Conservation (phyloP, 1,140 invertebrate species). For the Drosophila setifemur region DNA sequence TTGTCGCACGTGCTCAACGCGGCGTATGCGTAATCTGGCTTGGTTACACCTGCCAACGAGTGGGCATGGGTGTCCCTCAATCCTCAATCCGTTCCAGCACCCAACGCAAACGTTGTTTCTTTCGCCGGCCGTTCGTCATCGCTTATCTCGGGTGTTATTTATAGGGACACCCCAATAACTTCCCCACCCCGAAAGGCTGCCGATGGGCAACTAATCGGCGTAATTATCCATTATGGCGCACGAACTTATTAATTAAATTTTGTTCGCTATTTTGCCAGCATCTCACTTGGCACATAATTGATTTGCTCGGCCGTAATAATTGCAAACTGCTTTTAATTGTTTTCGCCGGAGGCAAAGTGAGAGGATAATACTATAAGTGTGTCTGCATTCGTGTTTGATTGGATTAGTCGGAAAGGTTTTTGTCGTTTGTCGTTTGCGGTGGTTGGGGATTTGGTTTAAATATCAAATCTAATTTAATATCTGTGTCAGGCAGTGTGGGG, state of each 20-base stretch:
- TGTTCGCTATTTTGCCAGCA: slow-evolving; percentile 35
- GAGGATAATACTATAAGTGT: neutral
- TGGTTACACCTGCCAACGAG: slow-evolving; percentile 7
- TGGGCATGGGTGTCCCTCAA: neutral
- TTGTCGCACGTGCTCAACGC: slow-evolving; percentile 53
- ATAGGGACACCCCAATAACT: slow-evolving; percentile 12
- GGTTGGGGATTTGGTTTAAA: neutral
- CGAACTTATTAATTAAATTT: slow-evolving; percentile 70
- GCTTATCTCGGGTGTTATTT: slow-evolving; percentile 35
- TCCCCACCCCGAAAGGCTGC: slow-evolving; percentile 4
- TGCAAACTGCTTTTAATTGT: slow-evolving; percentile 75
- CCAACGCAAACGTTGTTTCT: neutral
- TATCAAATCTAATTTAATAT: slow-evolving; percentile 17
- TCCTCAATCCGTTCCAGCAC: slow-evolving; percentile 3
- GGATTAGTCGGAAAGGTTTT: slow-evolving; percentile 25
- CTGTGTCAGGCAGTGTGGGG: too few relatives aligned
- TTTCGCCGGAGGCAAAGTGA: slow-evolving; percentile 36
- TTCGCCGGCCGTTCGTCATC: slow-evolving; percentile 5
- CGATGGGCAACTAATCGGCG: slow-evolving; percentile 43
- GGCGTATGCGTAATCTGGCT: slow-evolving; percentile 54
- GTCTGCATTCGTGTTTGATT: slow-evolving; percentile 16
- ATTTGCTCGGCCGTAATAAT: slow-evolving; percentile 69
- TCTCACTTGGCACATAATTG: slow-evolving; percentile 56
- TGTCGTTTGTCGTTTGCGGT: neutral
- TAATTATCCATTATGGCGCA: slow-evolving; percentile 63